Conservation (phyloP, 23 tunicate species). For the Phallusia fumigata region DNA sequence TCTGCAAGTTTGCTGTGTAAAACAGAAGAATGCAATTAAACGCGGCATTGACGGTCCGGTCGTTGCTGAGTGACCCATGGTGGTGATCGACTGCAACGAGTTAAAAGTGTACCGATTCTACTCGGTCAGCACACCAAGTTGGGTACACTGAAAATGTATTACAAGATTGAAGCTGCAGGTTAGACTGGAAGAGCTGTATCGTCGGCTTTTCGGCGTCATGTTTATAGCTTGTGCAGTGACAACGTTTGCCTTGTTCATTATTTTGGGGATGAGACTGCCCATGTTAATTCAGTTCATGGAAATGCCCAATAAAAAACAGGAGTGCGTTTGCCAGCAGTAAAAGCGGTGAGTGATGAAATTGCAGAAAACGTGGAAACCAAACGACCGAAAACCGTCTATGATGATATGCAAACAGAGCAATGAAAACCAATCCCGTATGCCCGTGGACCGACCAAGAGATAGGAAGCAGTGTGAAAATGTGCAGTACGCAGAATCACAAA, state of each 20-base stretch:
- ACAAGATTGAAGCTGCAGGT: too few relatives aligned
- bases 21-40: too few relatives aligned
- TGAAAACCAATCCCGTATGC: neutral
- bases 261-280: neutral
- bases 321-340: neutral
- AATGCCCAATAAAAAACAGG: constrained; percentile 2
- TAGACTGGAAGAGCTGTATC: too few relatives aligned
- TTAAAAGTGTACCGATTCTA: too few relatives aligned
- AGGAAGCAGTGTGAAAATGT: neutral
- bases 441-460: neutral
- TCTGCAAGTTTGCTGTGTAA: too few relatives aligned
- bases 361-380: neutral
- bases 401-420: neutral
- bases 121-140: too few relatives aligned
- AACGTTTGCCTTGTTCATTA: neutral
- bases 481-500: neutral
- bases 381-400: constrained; percentile 1
- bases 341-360: constrained; percentile 15
- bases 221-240: too few relatives aligned
- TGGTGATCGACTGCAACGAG: too few relatives aligned
- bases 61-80: too few relatives aligned
- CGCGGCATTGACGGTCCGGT: too few relatives aligned
- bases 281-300: neutral
- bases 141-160: too few relatives aligned
- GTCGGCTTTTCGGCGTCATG: too few relatives aligned